Evolutionary conservation across 2,797 vertebrate genomes (phyloP).

Genomic region (Crax fasciolata): DNA sequence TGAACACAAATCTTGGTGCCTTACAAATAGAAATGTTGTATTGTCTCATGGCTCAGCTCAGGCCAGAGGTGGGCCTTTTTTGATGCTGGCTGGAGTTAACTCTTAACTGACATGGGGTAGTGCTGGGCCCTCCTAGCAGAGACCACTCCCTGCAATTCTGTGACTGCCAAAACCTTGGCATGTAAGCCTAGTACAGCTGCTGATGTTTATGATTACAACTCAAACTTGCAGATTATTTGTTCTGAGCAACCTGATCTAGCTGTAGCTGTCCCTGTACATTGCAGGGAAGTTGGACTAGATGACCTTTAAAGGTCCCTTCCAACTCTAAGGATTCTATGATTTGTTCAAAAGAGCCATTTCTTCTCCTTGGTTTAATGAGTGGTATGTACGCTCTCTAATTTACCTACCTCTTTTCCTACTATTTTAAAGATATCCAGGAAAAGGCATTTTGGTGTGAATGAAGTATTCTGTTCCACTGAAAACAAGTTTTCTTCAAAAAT

Average conservation of each 20-base stretch:
- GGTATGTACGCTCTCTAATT: not conserved
- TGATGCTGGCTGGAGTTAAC: not conserved
- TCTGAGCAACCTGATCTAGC: not conserved
- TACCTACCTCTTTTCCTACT: not conserved
- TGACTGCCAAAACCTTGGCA: not conserved
- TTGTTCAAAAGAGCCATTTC: too few relatives aligned
- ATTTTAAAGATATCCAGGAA: not conserved
- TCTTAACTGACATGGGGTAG: not conserved
- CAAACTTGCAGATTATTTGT: not conserved
- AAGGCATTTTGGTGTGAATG: not conserved
- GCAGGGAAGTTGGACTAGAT: too few relatives aligned
- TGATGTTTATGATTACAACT: not conserved
- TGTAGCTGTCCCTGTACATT: too few relatives aligned
- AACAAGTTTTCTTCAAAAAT: not conserved
- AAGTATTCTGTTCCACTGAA: not conserved
- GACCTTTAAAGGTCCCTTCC: too few relatives aligned
- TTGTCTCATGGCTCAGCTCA: not conserved
- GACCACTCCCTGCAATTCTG: not conserved
- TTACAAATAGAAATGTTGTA: not conserved
- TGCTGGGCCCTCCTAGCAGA: not conserved
- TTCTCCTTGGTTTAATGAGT: not conserved
- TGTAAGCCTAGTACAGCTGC: not conserved
- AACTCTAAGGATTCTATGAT: too few relatives aligned
- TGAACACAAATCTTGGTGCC: not conserved
- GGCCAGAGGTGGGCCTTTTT: not conserved